phyloP scores from a whole-genome alignment of 2,797 vertebrate genomes.

The Sylvia borin region DNA sequence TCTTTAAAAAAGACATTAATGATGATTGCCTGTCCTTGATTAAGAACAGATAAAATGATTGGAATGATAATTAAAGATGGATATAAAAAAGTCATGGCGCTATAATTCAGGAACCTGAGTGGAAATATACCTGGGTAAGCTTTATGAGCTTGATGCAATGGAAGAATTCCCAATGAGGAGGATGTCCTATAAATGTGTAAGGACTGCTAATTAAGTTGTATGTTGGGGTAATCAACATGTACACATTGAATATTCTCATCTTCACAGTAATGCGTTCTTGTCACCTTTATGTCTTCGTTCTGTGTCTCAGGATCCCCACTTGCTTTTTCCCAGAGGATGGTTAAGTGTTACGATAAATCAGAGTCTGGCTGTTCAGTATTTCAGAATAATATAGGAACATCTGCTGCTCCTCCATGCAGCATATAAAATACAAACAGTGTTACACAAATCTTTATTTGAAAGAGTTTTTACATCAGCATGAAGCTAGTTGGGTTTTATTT shows the following conservation, averaged over 20 bases:
- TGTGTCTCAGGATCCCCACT: not conserved
- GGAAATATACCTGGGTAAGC: conserved; percentile 30
- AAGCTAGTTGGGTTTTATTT: not conserved
- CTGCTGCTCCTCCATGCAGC: not conserved
- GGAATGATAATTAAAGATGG: conserved; percentile 61
- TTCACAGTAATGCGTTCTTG: not conserved
- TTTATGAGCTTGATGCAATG: conserved; percentile 13
- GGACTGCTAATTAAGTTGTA: conserved; percentile 48
- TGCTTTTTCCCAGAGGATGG: not conserved
- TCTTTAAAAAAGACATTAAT: conserved; percentile 45
- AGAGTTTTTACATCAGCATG: not conserved
- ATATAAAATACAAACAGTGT: not conserved
- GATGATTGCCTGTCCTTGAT: conserved; percentile 64
- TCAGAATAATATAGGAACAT: not conserved
- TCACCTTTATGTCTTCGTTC: conserved; percentile 12
- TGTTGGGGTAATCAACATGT: conserved; percentile 36
- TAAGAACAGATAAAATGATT: conserved; percentile 68
- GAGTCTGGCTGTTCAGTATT: not conserved
- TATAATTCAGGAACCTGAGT: conserved; percentile 30
- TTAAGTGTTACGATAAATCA: conserved; percentile 9
- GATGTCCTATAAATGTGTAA: conserved; percentile 27
- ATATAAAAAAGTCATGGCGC: conserved; percentile 42
- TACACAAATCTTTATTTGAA: not conserved
- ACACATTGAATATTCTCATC: conserved; percentile 10
- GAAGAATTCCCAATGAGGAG: conserved; percentile 52